These are phyloP conservation scores for Dryoscopus gambensis DNA, from an alignment of 2,113 vertebrate genomes.

Conservation along the genomic window DNA sequence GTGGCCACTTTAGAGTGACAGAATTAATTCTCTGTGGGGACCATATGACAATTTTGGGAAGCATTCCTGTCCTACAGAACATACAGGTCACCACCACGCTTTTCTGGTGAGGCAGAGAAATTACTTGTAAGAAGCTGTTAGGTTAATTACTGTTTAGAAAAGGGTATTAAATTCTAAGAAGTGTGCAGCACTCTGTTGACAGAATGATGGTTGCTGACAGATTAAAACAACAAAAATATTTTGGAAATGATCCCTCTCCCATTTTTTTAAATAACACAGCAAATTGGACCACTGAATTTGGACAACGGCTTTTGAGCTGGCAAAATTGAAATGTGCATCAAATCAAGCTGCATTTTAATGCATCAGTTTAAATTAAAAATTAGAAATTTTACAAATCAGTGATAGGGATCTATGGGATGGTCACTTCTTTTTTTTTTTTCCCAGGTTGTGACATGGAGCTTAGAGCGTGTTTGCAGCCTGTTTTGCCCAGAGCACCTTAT, in stretches of 20 bases:
- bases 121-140: slow-evolving; percentile 55
- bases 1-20: not conserved
- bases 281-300: not conserved
- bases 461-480: not conserved
- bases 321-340: not conserved
- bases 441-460: not conserved
- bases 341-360: not conserved
- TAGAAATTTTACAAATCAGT: not conserved
- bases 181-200: slow-evolving; percentile 12
- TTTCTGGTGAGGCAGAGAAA: slow-evolving; percentile 34
- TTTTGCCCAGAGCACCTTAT: not conserved
- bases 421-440: not conserved
- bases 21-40: not conserved
- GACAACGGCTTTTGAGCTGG: not conserved
- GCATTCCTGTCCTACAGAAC: not conserved
- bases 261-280: not conserved
- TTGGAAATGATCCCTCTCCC: not conserved
- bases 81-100: not conserved
- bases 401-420: not conserved
- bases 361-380: not conserved
- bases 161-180: slow-evolving; percentile 37
- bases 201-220: not conserved
- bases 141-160: slow-evolving; percentile 59
- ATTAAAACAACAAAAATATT: slow-evolving; percentile 47
- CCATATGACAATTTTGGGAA: slow-evolving; percentile 15